Evolutionary conservation across 2,888 invertebrate species (phyloP).

Genomic region (Netelia inedita): DNA sequence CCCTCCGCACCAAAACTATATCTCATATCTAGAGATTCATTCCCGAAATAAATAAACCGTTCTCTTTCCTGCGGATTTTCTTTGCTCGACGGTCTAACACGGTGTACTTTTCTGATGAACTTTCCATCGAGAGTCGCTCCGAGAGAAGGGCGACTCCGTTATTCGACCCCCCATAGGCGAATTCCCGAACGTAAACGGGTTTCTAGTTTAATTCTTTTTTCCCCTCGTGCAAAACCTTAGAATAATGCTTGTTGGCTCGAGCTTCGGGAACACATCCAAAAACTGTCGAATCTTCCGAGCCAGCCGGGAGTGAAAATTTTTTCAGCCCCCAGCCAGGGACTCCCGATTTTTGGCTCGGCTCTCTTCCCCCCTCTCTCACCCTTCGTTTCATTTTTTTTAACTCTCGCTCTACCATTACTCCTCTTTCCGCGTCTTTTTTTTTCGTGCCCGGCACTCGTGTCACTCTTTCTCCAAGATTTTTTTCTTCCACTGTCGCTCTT

Average conservation of each 20-base stretch:
- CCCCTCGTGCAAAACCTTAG: slow-evolving; percentile 10
- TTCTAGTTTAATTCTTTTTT: background rate
- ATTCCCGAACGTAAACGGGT: slow-evolving; percentile 23
- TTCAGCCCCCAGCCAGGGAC: background rate
- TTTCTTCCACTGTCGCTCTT: slow-evolving; percentile 44
- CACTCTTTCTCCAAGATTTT: slow-evolving; percentile 3
- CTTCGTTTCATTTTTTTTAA: background rate
- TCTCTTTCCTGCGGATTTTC: no score
- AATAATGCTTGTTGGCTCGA: slow-evolving; percentile 20
- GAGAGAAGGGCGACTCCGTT: background rate
- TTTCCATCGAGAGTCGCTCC: slow-evolving; percentile 6
- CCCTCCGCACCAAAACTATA: background rate
- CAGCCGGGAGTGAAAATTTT: slow-evolving; percentile 8
- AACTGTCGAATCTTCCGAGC: background rate
- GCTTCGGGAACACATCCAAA: slow-evolving; percentile 9
- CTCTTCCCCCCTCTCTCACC: background rate
- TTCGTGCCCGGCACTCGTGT: slow-evolving; percentile 9
- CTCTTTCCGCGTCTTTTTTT: slow-evolving; percentile 23
- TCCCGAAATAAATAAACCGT: no score
- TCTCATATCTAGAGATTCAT: no score
- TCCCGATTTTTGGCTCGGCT: background rate
- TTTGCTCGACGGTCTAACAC: no score
- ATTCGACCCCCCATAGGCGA: slow-evolving; percentile 9
- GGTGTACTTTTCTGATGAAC: slow-evolving; percentile 18
- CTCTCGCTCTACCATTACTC: slow-evolving; percentile 24